A percentile compares a stretch with the other conserved stretches of the same genome.
Evolutionary conservation across 2,797 vertebrate genomes (phyloP).

Genomic region (Amblyraja radiata): DNA sequence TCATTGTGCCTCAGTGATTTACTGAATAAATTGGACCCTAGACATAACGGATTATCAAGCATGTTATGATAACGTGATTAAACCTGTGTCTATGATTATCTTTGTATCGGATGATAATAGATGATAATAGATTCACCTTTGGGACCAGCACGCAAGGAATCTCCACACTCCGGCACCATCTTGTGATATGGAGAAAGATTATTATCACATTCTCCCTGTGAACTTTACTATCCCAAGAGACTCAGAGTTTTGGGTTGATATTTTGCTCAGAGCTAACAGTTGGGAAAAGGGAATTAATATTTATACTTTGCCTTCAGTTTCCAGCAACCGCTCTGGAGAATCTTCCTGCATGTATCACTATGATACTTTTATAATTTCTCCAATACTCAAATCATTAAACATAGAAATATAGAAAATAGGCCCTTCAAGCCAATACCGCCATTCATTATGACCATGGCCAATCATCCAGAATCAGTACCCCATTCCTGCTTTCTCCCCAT

Average conservation of each 20-base stretch:
- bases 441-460: too few relatives aligned
- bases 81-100: neutral
- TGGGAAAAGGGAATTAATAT: neutral
- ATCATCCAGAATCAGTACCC: too few relatives aligned
- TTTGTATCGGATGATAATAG: neutral
- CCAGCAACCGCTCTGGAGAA: neutral
- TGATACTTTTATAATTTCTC: neutral
- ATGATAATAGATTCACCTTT: too few relatives aligned
- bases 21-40: neutral
- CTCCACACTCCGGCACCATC: too few relatives aligned
- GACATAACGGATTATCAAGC: too few relatives aligned
- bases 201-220: conserved; percentile 4
- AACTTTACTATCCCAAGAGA: neutral
- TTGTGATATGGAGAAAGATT: neutral
- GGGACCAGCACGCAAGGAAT: too few relatives aligned
- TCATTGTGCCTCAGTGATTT: neutral
- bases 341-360: neutral
- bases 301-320: neutral
- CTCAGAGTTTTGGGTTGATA: neutral
- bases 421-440: too few relatives aligned
- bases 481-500: too few relatives aligned
- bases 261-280: neutral
- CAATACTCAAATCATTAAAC: neutral
- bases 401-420: too few relatives aligned
- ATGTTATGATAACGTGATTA: neutral